Evolutionary conservation across 2,113 vertebrate genomes (phyloP).

Genomic region (Heptranchias perlo): DNA sequence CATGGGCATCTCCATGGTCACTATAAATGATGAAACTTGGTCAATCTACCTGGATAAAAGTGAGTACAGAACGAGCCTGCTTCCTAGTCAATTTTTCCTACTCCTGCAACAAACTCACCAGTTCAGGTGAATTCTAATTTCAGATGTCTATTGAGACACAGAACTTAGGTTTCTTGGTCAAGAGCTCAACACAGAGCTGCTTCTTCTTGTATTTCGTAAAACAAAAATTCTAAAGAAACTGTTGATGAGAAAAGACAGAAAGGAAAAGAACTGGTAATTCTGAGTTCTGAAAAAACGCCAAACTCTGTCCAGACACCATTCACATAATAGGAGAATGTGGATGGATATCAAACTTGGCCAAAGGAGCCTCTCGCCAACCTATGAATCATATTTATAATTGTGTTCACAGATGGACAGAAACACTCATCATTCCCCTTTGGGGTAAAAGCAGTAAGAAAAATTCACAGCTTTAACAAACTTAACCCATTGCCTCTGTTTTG

Average conservation of each 20-base stretch:
- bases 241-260: background rate
- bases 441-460: background rate
- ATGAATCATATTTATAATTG: conserved; percentile 25
- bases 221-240: background rate
- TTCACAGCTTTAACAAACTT: background rate
- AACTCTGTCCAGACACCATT: conserved; percentile 16
- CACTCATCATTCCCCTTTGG: background rate
- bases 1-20: background rate
- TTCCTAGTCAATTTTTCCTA: background rate
- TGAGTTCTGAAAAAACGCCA: background rate
- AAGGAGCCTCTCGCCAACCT: background rate
- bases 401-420: conserved; percentile 32
- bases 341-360: conserved; percentile 21
- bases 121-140: background rate
- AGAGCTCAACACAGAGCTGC: background rate
- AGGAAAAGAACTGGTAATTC: background rate
- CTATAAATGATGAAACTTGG: background rate
- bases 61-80: background rate
- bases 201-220: background rate
- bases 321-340: background rate
- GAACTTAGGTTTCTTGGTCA: background rate
- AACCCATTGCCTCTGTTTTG: background rate
- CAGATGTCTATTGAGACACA: background rate
- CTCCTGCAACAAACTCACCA: background rate
- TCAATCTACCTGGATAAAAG: background rate